phyloP scores from a whole-genome alignment of 2,797 vertebrate species.

The Eremophila alpestris region DNA sequence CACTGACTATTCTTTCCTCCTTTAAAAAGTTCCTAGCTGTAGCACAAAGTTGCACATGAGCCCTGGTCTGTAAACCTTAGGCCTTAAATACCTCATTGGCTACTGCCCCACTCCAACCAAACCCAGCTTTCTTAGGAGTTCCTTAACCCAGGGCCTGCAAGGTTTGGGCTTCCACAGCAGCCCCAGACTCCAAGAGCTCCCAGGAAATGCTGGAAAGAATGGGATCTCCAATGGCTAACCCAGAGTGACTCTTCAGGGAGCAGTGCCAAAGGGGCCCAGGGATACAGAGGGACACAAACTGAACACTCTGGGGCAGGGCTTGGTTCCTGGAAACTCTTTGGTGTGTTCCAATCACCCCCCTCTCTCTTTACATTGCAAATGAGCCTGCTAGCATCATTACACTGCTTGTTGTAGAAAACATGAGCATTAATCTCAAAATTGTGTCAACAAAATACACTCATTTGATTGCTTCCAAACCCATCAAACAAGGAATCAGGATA shows the following conservation, averaged over 20 bases:
- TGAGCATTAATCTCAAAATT: not conserved
- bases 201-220: accelerated
- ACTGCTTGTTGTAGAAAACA: not conserved
- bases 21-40: not conserved
- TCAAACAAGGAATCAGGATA: not conserved
- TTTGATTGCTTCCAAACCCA: slow-evolving; percentile 4
- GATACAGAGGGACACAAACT: not conserved
- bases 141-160: not conserved
- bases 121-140: not conserved
- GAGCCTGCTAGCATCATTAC: not conserved
- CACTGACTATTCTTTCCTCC: not conserved
- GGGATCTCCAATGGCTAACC: not conserved
- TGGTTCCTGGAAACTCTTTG: not conserved
- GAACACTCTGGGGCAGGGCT: not conserved
- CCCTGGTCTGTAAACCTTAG: not conserved
- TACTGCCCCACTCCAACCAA: not conserved
- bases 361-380: not conserved
- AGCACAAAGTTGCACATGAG: not conserved
- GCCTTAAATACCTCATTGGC: not conserved
- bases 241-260: not conserved
- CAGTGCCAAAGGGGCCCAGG: not conserved
- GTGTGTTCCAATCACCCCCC: not conserved
- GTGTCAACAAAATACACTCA: not conserved
- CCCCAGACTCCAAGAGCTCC: not conserved
- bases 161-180: not conserved